Conservation (phyloP, 2,888 invertebrate species). For the Noctua janthe region DNA sequence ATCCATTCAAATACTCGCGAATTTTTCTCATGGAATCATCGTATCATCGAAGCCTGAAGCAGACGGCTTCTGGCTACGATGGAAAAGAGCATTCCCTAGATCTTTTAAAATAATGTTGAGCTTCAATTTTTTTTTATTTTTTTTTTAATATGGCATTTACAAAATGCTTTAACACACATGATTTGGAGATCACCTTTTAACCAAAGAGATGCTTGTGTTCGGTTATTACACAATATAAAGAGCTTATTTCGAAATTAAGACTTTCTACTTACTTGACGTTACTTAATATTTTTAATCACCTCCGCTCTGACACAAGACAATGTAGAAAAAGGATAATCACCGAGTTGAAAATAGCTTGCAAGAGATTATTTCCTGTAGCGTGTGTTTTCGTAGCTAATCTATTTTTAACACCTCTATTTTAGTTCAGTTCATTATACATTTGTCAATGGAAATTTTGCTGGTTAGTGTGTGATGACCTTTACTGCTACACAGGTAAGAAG, state of each 20-base stretch:
- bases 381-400: background rate
- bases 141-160: background rate
- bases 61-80: background rate
- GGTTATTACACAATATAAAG: background rate
- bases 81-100: background rate
- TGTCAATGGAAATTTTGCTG: background rate
- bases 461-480: background rate
- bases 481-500: background rate
- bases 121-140: background rate
- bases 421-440: conserved; percentile 14
- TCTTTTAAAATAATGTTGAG: background rate
- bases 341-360: background rate
- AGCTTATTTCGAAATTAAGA: background rate
- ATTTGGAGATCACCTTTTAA: background rate
- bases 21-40: background rate
- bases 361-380: background rate
- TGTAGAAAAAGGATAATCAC: background rate
- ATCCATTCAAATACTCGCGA: background rate
- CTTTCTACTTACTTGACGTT: background rate
- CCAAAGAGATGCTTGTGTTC: background rate
- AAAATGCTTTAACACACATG: background rate
- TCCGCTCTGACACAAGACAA: background rate
- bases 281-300: background rate
- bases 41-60: background rate
- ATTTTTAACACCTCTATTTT: conserved; percentile 16